Evolutionary conservation across 2,113 vertebrate species (phyloP).

Genomic region (Actinemys pallida): DNA sequence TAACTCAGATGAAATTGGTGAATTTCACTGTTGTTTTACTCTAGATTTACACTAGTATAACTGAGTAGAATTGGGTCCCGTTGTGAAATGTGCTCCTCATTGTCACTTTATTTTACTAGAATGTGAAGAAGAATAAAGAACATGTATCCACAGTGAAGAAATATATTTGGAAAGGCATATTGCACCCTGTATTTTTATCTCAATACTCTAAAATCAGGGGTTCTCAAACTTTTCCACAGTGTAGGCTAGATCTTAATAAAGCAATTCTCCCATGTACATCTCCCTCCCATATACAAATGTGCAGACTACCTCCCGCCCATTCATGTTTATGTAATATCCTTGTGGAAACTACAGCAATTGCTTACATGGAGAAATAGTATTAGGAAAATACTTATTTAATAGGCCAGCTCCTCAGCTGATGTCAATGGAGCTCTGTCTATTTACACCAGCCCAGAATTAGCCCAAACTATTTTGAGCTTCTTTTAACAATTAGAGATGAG

Average conservation of each 20-base stretch:
- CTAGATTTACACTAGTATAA: background rate
- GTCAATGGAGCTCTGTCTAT: background rate
- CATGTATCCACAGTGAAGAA: background rate
- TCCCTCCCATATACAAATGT: background rate
- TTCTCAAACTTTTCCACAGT: background rate
- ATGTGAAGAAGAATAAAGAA: background rate
- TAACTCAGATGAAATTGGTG: background rate
- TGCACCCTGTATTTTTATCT: background rate
- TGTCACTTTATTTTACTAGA: background rate
- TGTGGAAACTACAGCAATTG: background rate
- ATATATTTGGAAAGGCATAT: background rate
- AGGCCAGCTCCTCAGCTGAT: background rate
- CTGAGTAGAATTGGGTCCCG: background rate
- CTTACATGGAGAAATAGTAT: background rate
- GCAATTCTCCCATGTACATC: background rate
- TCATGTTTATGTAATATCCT: background rate
- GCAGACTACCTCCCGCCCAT: background rate
- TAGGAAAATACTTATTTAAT: background rate
- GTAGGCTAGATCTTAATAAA: background rate
- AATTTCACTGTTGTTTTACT: background rate
- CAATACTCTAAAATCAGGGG: background rate
- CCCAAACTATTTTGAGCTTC: background rate
- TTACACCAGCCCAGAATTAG: background rate
- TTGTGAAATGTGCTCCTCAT: background rate
- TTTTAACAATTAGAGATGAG: constrained; percentile 19